A percentile compares a stretch with the other conserved stretches of the same genome.
These are phyloP conservation scores for Pogona vitticeps DNA, from an alignment of 2,113 vertebrate species.

Conservation along the genomic window DNA sequence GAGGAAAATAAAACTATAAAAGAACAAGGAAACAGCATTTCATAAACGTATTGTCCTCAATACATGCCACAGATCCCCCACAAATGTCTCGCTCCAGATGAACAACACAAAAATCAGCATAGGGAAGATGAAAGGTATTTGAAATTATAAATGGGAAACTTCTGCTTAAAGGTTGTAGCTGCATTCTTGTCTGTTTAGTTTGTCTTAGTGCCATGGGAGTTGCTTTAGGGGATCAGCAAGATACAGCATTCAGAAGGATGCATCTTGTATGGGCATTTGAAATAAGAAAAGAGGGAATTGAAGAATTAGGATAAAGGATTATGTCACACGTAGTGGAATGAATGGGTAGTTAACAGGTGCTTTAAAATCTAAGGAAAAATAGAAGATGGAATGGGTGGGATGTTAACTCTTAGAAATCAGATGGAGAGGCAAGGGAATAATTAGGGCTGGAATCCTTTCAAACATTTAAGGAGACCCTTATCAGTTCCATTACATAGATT, in stretches of 20 bases:
- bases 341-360: neutral
- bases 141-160: slow-evolving; percentile 7
- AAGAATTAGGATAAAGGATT: too few species aligned
- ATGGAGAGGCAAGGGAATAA: neutral
- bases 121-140: neutral
- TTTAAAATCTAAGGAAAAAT: neutral
- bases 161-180: too few species aligned
- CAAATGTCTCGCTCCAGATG: rapidly evolving
- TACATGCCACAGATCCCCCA: neutral
- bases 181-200: neutral
- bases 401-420: neutral
- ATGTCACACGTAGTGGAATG: neutral
- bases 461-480: neutral
- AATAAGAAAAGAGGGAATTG: neutral
- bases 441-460: neutral
- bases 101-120: rapidly evolving
- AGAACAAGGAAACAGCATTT: neutral
- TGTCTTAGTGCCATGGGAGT: neutral
- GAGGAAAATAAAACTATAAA: neutral
- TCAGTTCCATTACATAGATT: neutral
- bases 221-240: neutral
- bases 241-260: neutral
- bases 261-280: neutral
- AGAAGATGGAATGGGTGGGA: neutral
- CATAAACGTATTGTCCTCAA: neutral